These are phyloP conservation scores for Mimas tiliae DNA, from an alignment of 2,888 invertebrate genomes.

Conservation along the genomic window DNA sequence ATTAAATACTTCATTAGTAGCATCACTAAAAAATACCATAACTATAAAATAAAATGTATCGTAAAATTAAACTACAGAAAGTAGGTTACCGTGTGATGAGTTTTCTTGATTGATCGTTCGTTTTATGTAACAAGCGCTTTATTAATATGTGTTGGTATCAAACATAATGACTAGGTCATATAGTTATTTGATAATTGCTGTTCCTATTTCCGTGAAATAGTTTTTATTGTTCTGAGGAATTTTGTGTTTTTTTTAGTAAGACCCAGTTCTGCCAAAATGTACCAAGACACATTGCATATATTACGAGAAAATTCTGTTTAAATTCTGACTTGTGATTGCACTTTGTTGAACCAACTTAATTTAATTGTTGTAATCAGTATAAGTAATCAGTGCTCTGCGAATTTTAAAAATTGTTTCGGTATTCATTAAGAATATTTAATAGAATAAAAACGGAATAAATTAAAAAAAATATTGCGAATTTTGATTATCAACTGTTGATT, in stretches of 20 bases:
- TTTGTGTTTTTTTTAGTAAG: not conserved
- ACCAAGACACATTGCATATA: too few species aligned
- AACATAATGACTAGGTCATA: slow-evolving; percentile 2
- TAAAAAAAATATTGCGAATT: too few species aligned
- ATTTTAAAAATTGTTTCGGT: too few species aligned
- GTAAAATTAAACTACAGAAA: not conserved
- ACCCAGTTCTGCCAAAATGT: too few species aligned
- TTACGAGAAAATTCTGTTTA: too few species aligned
- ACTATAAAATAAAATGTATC: not conserved
- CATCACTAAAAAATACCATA: not conserved
- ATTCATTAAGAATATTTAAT: too few species aligned
- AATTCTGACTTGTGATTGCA: too few species aligned
- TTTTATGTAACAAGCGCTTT: slow-evolving; percentile 9
- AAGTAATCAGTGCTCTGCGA: too few species aligned
- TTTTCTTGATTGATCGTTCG: not conserved
- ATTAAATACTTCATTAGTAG: not conserved
- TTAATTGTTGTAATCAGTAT: too few species aligned
- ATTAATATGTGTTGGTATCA: slow-evolving; percentile 1
- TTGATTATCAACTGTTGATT: too few species aligned
- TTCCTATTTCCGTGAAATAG: slow-evolving; percentile 8
- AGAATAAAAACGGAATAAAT: too few species aligned
- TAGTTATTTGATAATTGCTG: not conserved
- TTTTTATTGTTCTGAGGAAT: slow-evolving; percentile 2
- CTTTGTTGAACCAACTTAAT: too few species aligned
- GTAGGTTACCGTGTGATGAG: slow-evolving; percentile 12